A percentile compares a stretch with the other conserved stretches of the same genome.
Evolutionary conservation across 2,113 vertebrate genomes (phyloP).

Genomic region (Oryzias woworae): DNA sequence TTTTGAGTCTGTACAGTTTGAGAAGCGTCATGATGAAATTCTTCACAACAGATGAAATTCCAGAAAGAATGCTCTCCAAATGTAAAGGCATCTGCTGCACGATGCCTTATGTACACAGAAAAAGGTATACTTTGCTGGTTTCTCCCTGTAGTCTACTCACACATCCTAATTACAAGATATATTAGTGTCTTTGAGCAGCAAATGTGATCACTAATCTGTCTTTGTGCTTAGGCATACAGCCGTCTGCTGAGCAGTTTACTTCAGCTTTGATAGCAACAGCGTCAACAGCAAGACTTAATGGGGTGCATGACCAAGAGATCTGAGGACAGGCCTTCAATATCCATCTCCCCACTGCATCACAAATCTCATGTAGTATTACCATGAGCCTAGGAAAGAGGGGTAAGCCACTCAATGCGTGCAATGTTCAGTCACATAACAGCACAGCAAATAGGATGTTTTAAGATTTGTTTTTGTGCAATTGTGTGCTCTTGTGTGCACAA

Average conservation of each 20-base stretch:
- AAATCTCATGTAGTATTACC: slow-evolving; percentile 75
- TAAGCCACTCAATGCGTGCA: slow-evolving; percentile 62
- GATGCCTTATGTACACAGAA: slow-evolving; percentile 5
- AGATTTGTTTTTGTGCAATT: slow-evolving; percentile 49
- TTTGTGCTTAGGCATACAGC: slow-evolving; percentile 67
- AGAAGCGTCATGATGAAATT: slow-evolving; percentile 70
- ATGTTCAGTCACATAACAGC: slow-evolving; percentile 77
- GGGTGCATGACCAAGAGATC: slow-evolving; percentile 73
- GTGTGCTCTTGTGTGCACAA: slow-evolving; percentile 38
- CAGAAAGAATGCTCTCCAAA: slow-evolving; percentile 47
- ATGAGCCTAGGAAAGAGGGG: slow-evolving; percentile 62
- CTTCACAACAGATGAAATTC: slow-evolving; percentile 57
- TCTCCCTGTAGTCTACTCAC: slow-evolving; percentile 58
- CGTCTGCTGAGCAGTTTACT: slow-evolving; percentile 67
- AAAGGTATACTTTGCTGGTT: slow-evolving; percentile 45
- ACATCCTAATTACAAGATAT: slow-evolving; percentile 66
- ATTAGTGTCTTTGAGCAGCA: slow-evolving; percentile 45
- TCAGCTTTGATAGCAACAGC: slow-evolving; percentile 70
- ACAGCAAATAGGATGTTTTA: slow-evolving; percentile 74
- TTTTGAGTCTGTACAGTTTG: slow-evolving; percentile 57
- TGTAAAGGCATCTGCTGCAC: slow-evolving; percentile 40
- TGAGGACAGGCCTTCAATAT: slow-evolving; percentile 70
- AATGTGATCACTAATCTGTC: slow-evolving; percentile 53
- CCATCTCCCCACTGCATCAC: slow-evolving; percentile 73
- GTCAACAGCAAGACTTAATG: slow-evolving; percentile 70